A percentile compares a stretch with the other conserved stretches of the same genome.
phyloP scores from a whole-genome alignment of 2,888 invertebrate genomes.

The Ashinkailepas kermadecensis region DNA sequence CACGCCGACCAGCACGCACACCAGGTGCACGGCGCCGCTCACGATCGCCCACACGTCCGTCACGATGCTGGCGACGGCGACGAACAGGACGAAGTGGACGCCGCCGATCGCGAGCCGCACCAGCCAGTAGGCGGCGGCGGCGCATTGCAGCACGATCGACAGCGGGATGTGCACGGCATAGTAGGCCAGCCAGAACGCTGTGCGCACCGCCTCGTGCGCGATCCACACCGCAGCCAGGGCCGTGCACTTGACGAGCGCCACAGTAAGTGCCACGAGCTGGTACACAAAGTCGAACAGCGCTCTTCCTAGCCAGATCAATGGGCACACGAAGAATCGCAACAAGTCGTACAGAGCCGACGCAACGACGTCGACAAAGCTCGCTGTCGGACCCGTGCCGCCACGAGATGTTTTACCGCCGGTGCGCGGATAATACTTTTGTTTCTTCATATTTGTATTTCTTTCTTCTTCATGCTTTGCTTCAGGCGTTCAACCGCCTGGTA shows the following conservation, averaged over 20 bases:
- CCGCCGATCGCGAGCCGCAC: neutral
- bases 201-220: neutral
- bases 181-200: neutral
- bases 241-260: neutral
- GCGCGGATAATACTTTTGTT: neutral
- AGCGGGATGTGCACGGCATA: neutral
- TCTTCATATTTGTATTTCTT: neutral
- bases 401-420: neutral
- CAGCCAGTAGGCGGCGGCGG: neutral
- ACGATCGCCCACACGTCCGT: neutral
- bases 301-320: neutral
- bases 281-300: neutral
- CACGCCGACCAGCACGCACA: constrained; percentile 2
- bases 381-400: neutral
- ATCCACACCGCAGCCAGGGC: too few species aligned
- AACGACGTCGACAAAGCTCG: neutral
- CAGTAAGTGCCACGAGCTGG: neutral
- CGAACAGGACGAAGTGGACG: neutral
- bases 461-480: neutral
- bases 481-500: too few species aligned
- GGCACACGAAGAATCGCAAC: neutral
- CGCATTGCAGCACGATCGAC: neutral
- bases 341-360: neutral
- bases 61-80: neutral
- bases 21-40: neutral